Percentiles rank a stretch among this genome's conserved stretches.
Conservation (phyloP, 2,888 invertebrate species). For the Dermolepida albohirtum region DNA sequence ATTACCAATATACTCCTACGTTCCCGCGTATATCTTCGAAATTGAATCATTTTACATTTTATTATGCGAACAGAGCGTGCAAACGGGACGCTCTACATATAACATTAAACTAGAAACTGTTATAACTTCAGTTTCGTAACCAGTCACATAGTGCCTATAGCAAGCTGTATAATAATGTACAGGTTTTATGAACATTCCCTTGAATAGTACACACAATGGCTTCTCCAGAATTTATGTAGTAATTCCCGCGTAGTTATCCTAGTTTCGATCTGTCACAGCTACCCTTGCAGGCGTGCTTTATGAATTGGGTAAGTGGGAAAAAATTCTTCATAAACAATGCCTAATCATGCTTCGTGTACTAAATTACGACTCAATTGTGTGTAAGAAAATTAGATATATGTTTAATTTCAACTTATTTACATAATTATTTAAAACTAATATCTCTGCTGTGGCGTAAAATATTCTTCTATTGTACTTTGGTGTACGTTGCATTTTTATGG, state of each 20-base stretch:
- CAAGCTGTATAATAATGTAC: constrained; percentile 5
- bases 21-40: constrained; percentile 17
- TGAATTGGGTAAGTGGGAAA: constrained; percentile 8
- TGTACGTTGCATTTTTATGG: no score
- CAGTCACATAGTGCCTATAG: constrained; percentile 1
- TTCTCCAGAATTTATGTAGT: constrained; percentile 20
- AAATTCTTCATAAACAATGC: background rate
- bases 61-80: constrained; percentile 9
- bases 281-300: constrained; percentile 17
- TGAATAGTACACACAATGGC: constrained; percentile 24
- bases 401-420: no score
- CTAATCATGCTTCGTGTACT: no score
- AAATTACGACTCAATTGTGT: no score
- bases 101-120: constrained; percentile 22
- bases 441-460: no score
- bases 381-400: no score
- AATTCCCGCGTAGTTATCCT: constrained; percentile 22
- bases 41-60: constrained; percentile 24
- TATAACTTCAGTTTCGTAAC: constrained; percentile 16
- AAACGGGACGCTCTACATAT: constrained; percentile 6
- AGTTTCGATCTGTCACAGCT: constrained; percentile 26
- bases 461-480: no score
- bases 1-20: constrained; percentile 11
- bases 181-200: constrained; percentile 26
- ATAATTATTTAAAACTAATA: no score